Percentiles rank a stretch among this genome's conserved stretches.
Evolutionary conservation across 2,797 vertebrate genomes (phyloP).

Genomic region (Chrosomus eos): DNA sequence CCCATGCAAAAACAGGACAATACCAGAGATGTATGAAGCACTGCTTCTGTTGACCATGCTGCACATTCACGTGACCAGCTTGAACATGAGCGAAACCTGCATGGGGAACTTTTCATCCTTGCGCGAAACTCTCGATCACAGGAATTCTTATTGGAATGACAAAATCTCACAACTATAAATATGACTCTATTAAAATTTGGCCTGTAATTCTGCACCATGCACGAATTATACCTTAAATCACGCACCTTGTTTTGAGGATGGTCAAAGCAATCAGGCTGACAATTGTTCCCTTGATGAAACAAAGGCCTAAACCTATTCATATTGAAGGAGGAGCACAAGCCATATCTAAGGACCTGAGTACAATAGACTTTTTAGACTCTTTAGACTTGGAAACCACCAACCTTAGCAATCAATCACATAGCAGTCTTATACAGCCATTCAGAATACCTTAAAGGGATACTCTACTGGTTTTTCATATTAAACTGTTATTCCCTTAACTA

Average conservation of each 20-base stretch:
- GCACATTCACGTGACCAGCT: neutral
- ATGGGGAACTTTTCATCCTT: neutral
- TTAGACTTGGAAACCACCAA: neutral
- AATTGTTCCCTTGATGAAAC: neutral
- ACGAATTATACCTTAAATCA: neutral
- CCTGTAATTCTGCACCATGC: neutral
- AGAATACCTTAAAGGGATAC: too few species aligned
- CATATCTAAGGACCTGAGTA: neutral
- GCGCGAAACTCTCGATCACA: fast-evolving
- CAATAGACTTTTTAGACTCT: neutral
- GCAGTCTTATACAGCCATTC: too few species aligned
- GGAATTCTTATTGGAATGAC: neutral
- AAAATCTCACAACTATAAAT: neutral
- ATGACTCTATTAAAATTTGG: neutral
- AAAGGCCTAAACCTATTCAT: neutral
- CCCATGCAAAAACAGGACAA: neutral
- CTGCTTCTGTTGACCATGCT: neutral
- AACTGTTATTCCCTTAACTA: too few species aligned
- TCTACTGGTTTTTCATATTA: too few species aligned
- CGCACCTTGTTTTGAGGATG: neutral
- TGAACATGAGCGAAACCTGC: neutral
- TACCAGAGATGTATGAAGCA: neutral
- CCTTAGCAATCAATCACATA: neutral
- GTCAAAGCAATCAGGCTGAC: neutral
- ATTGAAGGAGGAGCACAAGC: neutral